Evolutionary conservation across 92 coral and sea anemone genomes (phyloP).

Genomic region (Meandrina meandrites): DNA sequence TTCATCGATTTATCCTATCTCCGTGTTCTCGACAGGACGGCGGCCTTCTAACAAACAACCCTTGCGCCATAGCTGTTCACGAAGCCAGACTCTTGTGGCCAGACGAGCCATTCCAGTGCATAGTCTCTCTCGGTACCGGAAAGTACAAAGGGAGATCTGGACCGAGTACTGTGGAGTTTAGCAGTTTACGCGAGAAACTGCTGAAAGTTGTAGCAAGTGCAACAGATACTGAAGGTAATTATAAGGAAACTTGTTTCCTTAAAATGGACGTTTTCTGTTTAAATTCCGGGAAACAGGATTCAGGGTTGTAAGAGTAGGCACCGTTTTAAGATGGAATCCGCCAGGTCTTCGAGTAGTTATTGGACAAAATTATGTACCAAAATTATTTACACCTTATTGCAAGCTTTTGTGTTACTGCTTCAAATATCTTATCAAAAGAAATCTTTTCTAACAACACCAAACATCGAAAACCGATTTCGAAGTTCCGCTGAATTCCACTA

Average conservation of each 20-base stretch:
- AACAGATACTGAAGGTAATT: slow-evolving; percentile 94
- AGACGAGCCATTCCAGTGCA: slow-evolving; percentile 90
- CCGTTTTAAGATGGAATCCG: no score
- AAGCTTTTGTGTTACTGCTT: no score
- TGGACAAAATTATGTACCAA: no score
- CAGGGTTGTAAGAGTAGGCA: neutral
- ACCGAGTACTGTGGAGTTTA: slow-evolving; percentile 66
- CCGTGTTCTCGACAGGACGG: slow-evolving; percentile 67
- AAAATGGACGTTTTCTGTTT: neutral
- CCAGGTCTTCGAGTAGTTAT: no score
- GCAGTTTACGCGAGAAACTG: slow-evolving; percentile 90
- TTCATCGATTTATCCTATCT: neutral
- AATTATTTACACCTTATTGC: no score
- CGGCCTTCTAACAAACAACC: slow-evolving; percentile 93
- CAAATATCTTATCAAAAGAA: no score
- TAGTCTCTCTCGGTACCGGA: slow-evolving; percentile 96
- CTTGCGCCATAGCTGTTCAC: slow-evolving; percentile 89
- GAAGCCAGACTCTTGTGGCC: slow-evolving; percentile 98
- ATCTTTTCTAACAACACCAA: no score
- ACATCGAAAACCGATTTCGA: no score
- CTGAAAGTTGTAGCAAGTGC: slow-evolving; percentile 97
- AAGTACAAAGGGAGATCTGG: slow-evolving; percentile 84
- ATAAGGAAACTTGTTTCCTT: neutral
- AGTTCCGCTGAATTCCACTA: no score
- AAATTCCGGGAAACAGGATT: no score